Evolutionary conservation across 1,140 invertebrate species (phyloP).

Genomic region (Triops longicaudatus): DNA sequence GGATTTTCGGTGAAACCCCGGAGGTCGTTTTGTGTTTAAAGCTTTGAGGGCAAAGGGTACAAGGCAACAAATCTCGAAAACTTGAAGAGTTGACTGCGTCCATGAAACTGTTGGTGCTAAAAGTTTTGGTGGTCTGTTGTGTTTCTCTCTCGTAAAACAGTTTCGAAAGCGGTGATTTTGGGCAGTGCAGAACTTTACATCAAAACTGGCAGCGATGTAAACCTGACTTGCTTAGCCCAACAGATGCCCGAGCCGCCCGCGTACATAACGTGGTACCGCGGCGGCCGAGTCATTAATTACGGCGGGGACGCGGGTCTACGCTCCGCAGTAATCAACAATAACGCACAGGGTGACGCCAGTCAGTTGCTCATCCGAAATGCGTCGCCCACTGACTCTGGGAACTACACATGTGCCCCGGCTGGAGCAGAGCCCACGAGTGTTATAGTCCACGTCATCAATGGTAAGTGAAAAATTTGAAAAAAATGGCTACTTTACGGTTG

Average conservation of each 20-base stretch:
- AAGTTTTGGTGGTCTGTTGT: too few species aligned
- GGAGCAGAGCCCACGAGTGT: conserved; percentile 57
- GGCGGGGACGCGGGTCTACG: conserved; percentile 31
- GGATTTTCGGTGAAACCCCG: too few species aligned
- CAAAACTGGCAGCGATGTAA: conserved; percentile 80
- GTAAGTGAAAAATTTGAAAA: conserved; percentile 41
- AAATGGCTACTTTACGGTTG: neutral
- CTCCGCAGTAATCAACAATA: conserved; percentile 13
- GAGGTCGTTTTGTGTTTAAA: too few species aligned
- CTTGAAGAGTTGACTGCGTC: too few species aligned
- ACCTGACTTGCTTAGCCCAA: conserved; percentile 74
- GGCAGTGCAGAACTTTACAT: conserved; percentile 76
- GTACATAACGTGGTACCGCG: conserved; percentile 87
- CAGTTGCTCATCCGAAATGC: conserved; percentile 75
- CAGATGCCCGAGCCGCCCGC: conserved; percentile 78
- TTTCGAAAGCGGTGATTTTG: conserved; percentile 77
- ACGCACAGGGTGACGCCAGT: conserved; percentile 52
- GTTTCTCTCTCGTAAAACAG: conserved; percentile 43
- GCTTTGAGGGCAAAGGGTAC: too few species aligned
- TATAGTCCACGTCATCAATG: conserved; percentile 57
- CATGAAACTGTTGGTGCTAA: too few species aligned
- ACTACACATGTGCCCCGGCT: conserved; percentile 73
- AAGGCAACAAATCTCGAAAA: too few species aligned
- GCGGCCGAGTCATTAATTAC: conserved; percentile 77
- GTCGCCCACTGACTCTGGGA: conserved; percentile 66